Evolutionary conservation across 2,113 vertebrate species (phyloP).

Genomic region (Chaetura pelagica): DNA sequence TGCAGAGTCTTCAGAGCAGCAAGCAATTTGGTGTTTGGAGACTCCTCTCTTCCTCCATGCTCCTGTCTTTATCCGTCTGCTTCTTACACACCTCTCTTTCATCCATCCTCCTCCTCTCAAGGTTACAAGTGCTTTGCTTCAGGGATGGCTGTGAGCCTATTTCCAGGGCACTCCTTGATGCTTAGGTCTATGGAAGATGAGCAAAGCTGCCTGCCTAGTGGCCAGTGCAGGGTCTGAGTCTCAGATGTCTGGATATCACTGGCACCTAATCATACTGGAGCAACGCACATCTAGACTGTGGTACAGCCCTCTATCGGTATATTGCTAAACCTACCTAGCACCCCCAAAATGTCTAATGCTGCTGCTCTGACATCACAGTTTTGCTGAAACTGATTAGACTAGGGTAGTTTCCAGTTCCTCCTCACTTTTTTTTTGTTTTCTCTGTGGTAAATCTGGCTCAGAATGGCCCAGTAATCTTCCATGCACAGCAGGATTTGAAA

Average conservation of each 20-base stretch:
- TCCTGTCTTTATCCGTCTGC: not conserved
- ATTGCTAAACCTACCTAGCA: not conserved
- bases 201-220: not conserved
- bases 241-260: not conserved
- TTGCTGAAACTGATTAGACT: not conserved
- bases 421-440: not conserved
- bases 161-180: not conserved
- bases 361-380: not conserved
- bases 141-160: not conserved
- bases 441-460: not conserved
- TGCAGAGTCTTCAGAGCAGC: not conserved
- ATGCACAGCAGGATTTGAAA: not conserved
- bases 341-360: accelerated
- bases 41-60: not conserved
- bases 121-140: not conserved
- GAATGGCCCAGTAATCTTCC: not conserved
- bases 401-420: conserved; percentile 9
- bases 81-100: not conserved
- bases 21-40: not conserved
- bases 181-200: not conserved
- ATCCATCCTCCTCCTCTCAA: not conserved
- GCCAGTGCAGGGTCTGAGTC: not conserved
- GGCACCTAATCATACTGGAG: not conserved
- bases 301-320: not conserved
- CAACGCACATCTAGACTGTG: not conserved